Evolutionary conservation across 2,113 vertebrate genomes (phyloP), one percentile per base, ranked within the genome.

Genomic region (Dryoscopus gambensis): DNA sequence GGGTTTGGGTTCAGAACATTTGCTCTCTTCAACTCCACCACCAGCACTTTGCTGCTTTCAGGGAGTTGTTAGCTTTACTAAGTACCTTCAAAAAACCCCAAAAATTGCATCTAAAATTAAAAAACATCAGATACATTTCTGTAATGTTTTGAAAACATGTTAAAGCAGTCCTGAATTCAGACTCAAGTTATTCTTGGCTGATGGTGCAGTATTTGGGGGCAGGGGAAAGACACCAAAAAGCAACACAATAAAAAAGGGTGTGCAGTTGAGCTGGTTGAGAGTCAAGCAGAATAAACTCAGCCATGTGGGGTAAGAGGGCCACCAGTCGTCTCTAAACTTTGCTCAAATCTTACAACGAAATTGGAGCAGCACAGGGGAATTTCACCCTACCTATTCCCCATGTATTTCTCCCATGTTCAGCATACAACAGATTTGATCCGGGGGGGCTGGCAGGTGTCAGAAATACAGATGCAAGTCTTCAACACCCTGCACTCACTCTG

Each of bases 121-220:
- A 90, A 93, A 84, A 37, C 49, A 93, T 86, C 75, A 86, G 75
- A 88, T 62, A 59, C 75, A 84, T 93, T 93, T 85, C 76, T 67
- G 39, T 35, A 63, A 59, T 67, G 39, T 90, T 96, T 90, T 92
- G 63, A 90, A 88, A 94, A 77, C 64, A 81, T 63, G 91, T 84
- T 81, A 84, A 67, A 82, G 70, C 74, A 82, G 74, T 31, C 19
- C 39, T 68, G 53, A 59, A 75, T 90, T 85, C 83, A 93, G 44
- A 6, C 44, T 68, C 21, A 39, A 91, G 79, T 90, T 94, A 88
- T 86, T 88, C 59, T 96, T 94, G 85, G 85, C 79, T 56, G 52
- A 63, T 4, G 53, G 35, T 35, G 42, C 15, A 49, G 20, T 22
- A 53, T 56, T 76, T 30, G 23, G 11, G 30, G 24, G 46, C 25